Base-by-base conservation (phyloP, 2,113 vertebrate genomes). In the Propithecus coquereli region DNA sequence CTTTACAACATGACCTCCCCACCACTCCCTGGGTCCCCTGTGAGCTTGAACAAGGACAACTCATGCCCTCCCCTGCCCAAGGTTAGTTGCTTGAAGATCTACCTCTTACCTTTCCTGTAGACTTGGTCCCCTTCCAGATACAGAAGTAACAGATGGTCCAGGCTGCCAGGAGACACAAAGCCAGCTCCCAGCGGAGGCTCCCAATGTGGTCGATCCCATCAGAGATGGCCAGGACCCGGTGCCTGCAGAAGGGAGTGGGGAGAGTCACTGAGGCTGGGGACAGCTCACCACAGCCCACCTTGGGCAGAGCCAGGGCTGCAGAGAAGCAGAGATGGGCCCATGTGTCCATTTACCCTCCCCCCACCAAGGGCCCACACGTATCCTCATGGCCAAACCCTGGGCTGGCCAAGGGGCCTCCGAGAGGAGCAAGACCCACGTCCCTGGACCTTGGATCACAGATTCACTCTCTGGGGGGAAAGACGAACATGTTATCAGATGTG, bases 121-220 rank as follows among this genome's bases (percentile, higher is more conserved):
- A 99, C 98, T 99, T 99, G 96, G 99, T 99, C 66, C 99, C 99
- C 98, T 99, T 99, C 99, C 99, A 99, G 98, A 99, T 99, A 98
- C 99, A 99, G 98, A 99, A 99, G 97, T 99, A 99, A 97, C 10
- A 57, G 97, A 99, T 99, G 97, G 99, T 99, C 99, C 99, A 99
- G 83, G 99, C 99, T 68, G 99, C 98, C 59, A 99, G 98, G 74
- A 99, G 99, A 98, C 99, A 99, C 91, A 99, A 98, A 22, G 99
- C 99, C 76, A 99, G 98, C 96, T 99, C 99, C 99, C 99, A 99
- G 86, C 99, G 99, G 61, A 99, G 98, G 32, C 99, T 98, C 37
- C 99, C 99, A 5, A 99, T 99, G 94, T 99, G 99, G 74, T 99
- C 99, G 12, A 99, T 99, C 61, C 99, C 99, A 63, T 98, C 99